Base-by-base conservation (phyloP, 1,140 invertebrate species). In the Telenomus remus region DNA sequence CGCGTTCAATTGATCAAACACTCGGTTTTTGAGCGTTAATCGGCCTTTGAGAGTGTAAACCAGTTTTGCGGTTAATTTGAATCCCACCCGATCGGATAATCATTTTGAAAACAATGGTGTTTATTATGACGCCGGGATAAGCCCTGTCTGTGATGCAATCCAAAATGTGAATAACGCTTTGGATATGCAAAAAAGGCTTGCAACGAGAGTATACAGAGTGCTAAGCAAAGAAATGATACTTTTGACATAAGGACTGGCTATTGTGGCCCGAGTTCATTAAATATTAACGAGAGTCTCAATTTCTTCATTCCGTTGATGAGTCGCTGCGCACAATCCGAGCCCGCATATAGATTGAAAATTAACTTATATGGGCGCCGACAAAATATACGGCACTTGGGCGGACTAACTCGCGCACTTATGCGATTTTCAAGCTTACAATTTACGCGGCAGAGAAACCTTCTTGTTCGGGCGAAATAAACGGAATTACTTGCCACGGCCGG, bases 341-440 rank as follows among this genome's bases (percentile, higher is more conserved):
- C 84, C 83, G 87, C 87, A 88, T 88, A 88, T 88, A 88, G 87
- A 88, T 88, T 88, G 87, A 88, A 88, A 88, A 88, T 88, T 88
- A 88, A 88, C 86, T 88, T 88, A 88, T 88, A 88, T 85, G 87
- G 87, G 85, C 82, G 80, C 81, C 85, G 81, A 82, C 85, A 86
- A 87, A 88, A 88, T 87, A 87, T 85, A 85, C 79, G 82, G 64
- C 79, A 69, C 63, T 50, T 66, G 68, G 68, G 43, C 71, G 68
- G 60, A 68, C 49, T 76, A 79, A 12, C 75, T 73, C 68, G 65
- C 77, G 80, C 80, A 84, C 81, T 84, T 85, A 84, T 84, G 82
- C 81, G 80, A 86, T 80, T 81, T 68, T 71, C 78, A 78, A 27
- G 80, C 72, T 82, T 84, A 86, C 85, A 84, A 86, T 85, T 86